Base-by-base conservation (phyloP, 1,140 invertebrate genomes). In the Dendrolimus kikuchii region DNA sequence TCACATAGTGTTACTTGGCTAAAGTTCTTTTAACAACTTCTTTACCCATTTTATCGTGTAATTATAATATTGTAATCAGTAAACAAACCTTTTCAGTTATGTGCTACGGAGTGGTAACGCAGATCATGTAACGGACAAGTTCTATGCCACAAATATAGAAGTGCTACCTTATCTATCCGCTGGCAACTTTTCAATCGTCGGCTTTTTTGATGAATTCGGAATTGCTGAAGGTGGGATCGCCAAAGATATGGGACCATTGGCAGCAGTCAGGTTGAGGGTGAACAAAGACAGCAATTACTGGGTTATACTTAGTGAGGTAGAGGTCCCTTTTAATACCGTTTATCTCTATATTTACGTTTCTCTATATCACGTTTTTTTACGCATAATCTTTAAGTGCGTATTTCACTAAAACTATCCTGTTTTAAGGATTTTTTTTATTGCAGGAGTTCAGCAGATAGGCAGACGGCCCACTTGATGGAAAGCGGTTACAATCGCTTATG, bases 61-160 rank as follows among this genome's bases (percentile, higher is more conserved):
- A 23, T 23, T 23, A 23, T 23, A 23, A 23, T 23, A 23, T 23
- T 23, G 23, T 23, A 23, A 23, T 23, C 23, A 23, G 3, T 23
- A 23, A 23, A 23, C 23, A 23, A 23, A 23, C 23, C 23, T 59
- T 69, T 69, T 55, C 86, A 96, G 95, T 60, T 98, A 92, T 84
- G 88, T 94, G 57, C 96, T 99, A 74, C 91, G 95, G 54, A 98
- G 95, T 86, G 96, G 96, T 10, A 98, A 98, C 85, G 91, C 92
- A 4, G 95, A 98, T 69, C 96, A 98, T 88, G 93, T 93, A 0
- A 94, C 93, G 6, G 97, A 99, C 86, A 93, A 93, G 63, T 95
- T 98, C 75, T 94, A 94, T 69, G 96, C 98, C 68, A 95, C 96
- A 2, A 94, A 94, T 0, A 90, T 98, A 23, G 95, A 98, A 89